Evolutionary conservation across 2,797 vertebrate genomes (phyloP), one percentile per base, ranked within the genome.

Genomic region (Valencia hispanica): DNA sequence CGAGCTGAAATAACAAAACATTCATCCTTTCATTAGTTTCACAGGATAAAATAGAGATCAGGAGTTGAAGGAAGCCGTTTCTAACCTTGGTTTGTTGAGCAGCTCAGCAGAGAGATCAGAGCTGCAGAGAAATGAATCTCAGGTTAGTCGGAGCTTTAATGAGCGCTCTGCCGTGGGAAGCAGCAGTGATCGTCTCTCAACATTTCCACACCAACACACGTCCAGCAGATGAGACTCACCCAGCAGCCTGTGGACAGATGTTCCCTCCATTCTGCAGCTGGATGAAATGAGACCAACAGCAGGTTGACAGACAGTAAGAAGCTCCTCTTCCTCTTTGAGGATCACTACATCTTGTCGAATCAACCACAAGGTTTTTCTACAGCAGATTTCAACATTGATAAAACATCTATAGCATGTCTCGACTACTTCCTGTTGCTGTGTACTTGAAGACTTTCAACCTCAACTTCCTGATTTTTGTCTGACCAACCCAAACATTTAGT

Each of bases 191-290:
- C 1, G 6, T 72, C 69, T 27, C 57, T 74, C 45, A 50, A 50
- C 59, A 50, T 74, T 61, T 53, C n/a, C 48, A 68, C 74, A 45
- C 65, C 74, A 68, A 68, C 65, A 74, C 10, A 55, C n/a, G n/a
- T 53, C 47, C 73, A 75, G n/a, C 48, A 32, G 73, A 66, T 63
- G 17, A n/a, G 51, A 68, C 74, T 75, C 74, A 75, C 74, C 65
- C 50, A 75, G 74, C 74, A 75, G 74, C 36, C 18, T 75, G 50
- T 45, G 65, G 50, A 57, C 65, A 68, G 7, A 55, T 57, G 50
- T 75, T 55, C 50, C 74, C 39, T 75, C 74, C 74, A 75, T 75
- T 0, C 36, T 75, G 73, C 34, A 74, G 73, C 47, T 74, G 63
- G 51, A 55, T 55, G 9, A 10, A 55, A 11, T 11, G 51, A 55